These are phyloP conservation scores for Craseonycteris thonglongyai DNA, from an alignment of 2,113 vertebrate species.

Conservation along the genomic window DNA sequence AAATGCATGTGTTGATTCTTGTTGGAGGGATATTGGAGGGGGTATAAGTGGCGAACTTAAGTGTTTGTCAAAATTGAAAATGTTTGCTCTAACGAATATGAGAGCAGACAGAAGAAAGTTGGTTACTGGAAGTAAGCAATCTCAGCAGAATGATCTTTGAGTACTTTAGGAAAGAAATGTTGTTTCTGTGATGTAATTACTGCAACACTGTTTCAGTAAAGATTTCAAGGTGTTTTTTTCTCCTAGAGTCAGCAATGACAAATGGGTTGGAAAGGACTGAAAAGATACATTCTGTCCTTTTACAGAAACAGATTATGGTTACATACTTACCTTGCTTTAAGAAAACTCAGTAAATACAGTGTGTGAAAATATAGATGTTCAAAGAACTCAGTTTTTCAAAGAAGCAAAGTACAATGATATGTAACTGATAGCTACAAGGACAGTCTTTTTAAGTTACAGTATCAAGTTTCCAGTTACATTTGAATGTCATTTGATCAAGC, in stretches of 20 bases:
- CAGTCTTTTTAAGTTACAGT: conserved; percentile 19
- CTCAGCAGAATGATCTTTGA: neutral
- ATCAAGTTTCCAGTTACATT: conserved; percentile 39
- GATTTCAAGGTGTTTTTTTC: neutral
- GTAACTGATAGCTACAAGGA: neutral
- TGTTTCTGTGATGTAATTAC: conserved; percentile 49
- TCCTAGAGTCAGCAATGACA: neutral
- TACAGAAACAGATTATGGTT: neutral
- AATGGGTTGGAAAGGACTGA: neutral
- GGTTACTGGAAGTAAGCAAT: conserved; percentile 8
- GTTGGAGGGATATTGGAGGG: too few species aligned
- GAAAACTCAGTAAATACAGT: neutral
- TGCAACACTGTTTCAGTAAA: conserved; percentile 35
- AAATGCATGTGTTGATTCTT: conserved; percentile 33
- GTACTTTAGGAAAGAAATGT: conserved; percentile 35
- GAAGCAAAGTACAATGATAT: neutral
- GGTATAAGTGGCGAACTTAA: conserved; percentile 21
- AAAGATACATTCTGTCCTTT: conserved; percentile 23
- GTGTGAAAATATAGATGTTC: conserved; percentile 5
- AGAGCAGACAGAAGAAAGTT: conserved; percentile 56
- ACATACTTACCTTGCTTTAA: neutral
- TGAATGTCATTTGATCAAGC: neutral
- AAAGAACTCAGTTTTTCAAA: neutral
- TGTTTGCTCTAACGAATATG: neutral
- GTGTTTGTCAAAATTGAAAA: conserved; percentile 30